Conservation (phyloP, 1,140 invertebrate species). For the Seison nebaliae region DNA sequence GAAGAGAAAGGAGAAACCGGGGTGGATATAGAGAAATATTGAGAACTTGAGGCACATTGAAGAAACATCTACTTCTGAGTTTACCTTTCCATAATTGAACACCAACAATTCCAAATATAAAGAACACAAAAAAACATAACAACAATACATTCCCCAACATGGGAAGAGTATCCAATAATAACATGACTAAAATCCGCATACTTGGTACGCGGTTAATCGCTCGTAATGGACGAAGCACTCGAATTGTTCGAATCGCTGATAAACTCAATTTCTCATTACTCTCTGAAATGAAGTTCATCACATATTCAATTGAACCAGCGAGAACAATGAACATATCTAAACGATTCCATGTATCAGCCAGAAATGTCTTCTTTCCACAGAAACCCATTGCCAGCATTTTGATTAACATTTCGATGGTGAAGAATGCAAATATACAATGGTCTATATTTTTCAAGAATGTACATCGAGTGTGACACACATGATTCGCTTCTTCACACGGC, state of each 20-base stretch:
- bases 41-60: conserved; percentile 10
- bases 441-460: conserved; percentile 80
- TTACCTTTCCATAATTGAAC: conserved; percentile 97
- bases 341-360: conserved; percentile 86
- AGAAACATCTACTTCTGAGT: conserved; percentile 63
- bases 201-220: conserved; percentile 99
- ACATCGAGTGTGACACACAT: conserved; percentile 60
- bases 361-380: conserved; percentile 65
- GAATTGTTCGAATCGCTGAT: conserved; percentile 81
- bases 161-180: conserved; percentile 86
- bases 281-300: conserved; percentile 49
- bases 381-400: conserved; percentile 98
- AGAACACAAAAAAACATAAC: conserved; percentile 98
- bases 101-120: conserved; percentile 97
- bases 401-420: conserved; percentile 54
- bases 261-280: conserved; percentile 86
- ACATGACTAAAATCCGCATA: conserved; percentile 90
- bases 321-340: conserved; percentile 91
- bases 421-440: conserved; percentile 91
- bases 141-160: conserved; percentile 95
- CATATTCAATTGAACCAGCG: conserved; percentile 46
- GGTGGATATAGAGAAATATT: background rate
- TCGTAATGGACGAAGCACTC: conserved; percentile 69
- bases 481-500: conserved; percentile 46
- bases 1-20: background rate